Conservation (phyloP, 2,113 vertebrate species). For the Nesogale talazaci region DNA sequence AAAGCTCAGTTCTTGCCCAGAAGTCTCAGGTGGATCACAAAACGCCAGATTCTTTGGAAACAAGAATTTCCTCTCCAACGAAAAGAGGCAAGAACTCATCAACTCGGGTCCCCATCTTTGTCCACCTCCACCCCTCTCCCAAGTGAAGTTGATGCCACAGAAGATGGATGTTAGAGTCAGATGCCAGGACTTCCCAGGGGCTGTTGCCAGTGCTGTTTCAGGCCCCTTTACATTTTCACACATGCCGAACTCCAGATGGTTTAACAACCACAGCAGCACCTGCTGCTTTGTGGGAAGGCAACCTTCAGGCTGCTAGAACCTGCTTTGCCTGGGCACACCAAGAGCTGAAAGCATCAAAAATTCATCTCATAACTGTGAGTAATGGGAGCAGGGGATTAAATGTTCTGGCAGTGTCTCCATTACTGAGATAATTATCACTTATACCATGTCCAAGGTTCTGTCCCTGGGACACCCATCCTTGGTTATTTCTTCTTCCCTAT, state of each 20-base stretch:
- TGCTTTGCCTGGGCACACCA: rapidly evolving
- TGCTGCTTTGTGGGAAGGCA: neutral
- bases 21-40: neutral
- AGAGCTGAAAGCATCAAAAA: neutral
- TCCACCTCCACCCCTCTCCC: too few species aligned
- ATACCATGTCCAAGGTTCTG: neutral
- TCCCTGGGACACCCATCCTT: neutral
- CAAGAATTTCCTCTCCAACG: neutral
- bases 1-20: neutral
- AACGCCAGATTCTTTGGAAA: neutral
- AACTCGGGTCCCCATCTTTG: too few species aligned
- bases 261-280: too few species aligned
- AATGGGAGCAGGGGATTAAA: rapidly evolving
- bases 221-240: rapidly evolving
- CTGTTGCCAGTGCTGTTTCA: rapidly evolving
- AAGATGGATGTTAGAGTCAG: neutral
- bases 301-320: neutral
- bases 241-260: rapidly evolving
- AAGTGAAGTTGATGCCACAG: neutral
- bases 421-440: neutral
- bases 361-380: neutral
- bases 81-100: neutral
- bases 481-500: neutral
- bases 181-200: too few species aligned
- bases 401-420: neutral